Base-by-base conservation (phyloP, 2,888 invertebrate genomes). In the Cyclophora albipunctata region DNA sequence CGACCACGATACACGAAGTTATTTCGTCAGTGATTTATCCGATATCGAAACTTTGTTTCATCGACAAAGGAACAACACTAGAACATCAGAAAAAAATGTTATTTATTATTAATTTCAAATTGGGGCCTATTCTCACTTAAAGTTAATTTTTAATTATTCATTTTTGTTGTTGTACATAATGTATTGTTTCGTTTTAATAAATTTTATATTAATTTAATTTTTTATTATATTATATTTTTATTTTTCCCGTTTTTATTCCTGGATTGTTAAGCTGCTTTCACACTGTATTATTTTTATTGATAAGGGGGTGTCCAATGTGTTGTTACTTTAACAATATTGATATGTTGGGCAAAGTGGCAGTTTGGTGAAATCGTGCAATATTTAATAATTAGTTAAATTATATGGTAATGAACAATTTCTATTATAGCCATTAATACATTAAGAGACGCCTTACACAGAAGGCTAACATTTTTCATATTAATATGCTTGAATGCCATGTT, bases 101-200 rank as follows among this genome's bases (percentile, higher is more conserved):
- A 37, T 37, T 37, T 5, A 37, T 37, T 34, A 41, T 45, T 5
- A 37, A 40, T 47, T 37, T 51, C n/a, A 51, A 51, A 57, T 58
- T 58, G 64, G 73, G 73, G 70, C 73, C 69, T 74, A 70, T 71
- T 77, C 79, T 79, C 71, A 70, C 73, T 69, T 76, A 75, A 68
- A 63, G 61, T 69, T 67, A 71, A 66, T 54, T 37, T 5, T 4
- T 5, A 37, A 37, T 5, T 37, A 37, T 37, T 69, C 63, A 67
- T 69, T 71, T 78, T 74, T 75, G 75, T 81, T 79, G 73, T 79
- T 83, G 83, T 83, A 83, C 79, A 83, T 82, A 83, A 71, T 71
- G 64, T 67, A 67, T 64, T 78, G 79, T 81, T 83, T 78, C 76
- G 78, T 84, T 78, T 63, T 72, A 83, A 83, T 82, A 81, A 81